Evolutionary conservation across 2,797 vertebrate genomes (phyloP).

Genomic region (Knipowitschia caucasica): DNA sequence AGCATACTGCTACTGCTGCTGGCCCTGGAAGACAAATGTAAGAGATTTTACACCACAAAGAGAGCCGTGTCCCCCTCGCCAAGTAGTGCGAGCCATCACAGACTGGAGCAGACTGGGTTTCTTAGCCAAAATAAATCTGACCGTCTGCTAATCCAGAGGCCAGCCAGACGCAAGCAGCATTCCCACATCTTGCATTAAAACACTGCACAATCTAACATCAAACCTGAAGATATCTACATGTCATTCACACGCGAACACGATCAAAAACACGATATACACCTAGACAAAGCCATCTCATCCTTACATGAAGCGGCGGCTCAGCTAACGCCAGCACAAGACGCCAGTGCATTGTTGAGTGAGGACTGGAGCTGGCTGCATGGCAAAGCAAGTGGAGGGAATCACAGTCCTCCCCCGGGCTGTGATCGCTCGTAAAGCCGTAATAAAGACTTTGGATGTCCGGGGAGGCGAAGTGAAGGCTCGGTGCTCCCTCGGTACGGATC

Average conservation of each 20-base stretch:
- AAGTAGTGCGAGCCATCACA: conserved; percentile 1
- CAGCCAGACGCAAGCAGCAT: conserved; percentile 8
- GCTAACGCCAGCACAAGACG: conserved; percentile 48
- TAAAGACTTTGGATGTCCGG: neutral
- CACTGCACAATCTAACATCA: neutral
- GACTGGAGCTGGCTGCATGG: conserved; percentile 43
- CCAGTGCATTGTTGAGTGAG: conserved; percentile 44
- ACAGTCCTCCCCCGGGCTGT: neutral
- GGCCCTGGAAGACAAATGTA: conserved; percentile 53
- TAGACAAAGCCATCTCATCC: conserved; percentile 21
- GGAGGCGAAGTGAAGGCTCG: neutral
- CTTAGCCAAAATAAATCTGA: conserved; percentile 15
- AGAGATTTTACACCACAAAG: neutral
- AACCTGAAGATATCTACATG: too few relatives aligned
- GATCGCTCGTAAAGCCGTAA: conserved; percentile 3
- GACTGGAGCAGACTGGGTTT: neutral
- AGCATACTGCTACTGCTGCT: conserved; percentile 76
- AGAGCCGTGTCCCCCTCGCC: conserved; percentile 8
- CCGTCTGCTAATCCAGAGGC: conserved; percentile 23
- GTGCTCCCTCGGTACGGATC: neutral
- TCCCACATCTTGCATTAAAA: neutral
- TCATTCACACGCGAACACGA: neutral
- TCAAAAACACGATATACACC: neutral
- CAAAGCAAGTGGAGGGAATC: conserved; percentile 27
- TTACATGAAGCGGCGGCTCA: conserved; percentile 61